Percentiles rank a stretch among this genome's conserved stretches.
These are phyloP conservation scores for Lytechinus variegatus DNA, from an alignment of 35 echinoderm and acorn worm genomes.

Conservation along the genomic window DNA sequence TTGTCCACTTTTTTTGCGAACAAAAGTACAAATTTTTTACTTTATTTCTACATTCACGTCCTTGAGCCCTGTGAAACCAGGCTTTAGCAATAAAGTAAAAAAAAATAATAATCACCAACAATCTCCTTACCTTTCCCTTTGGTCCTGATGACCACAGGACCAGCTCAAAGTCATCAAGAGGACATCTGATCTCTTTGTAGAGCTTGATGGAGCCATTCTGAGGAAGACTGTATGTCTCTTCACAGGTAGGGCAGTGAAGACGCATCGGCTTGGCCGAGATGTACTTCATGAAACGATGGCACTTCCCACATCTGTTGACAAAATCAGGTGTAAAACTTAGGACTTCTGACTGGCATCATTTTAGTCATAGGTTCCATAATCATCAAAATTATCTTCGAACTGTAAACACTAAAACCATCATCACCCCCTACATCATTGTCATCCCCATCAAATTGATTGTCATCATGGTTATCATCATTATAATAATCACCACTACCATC, in stretches of 20 bases:
- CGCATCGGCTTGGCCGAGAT: conserved; percentile 89
- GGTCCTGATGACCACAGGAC: conserved; percentile 89
- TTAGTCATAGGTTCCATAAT: too few species aligned
- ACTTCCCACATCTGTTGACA: conserved; percentile 91
- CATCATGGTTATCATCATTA: conserved; percentile 55
- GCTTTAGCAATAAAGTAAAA: too few species aligned
- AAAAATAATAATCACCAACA: too few species aligned
- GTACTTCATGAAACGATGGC: conserved; percentile 98
- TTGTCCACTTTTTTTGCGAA: too few species aligned
- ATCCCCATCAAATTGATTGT: conserved; percentile 38
- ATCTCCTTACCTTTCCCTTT: conserved; percentile 70
- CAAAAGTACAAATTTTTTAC: too few species aligned
- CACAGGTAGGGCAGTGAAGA: conserved; percentile 87
- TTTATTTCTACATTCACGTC: too few species aligned
- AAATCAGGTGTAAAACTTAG: too few species aligned
- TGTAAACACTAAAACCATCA: too few species aligned
- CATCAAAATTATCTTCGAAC: too few species aligned
- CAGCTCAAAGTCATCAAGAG: conserved; percentile 94
- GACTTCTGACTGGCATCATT: too few species aligned
- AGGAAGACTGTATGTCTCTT: conserved; percentile 89
- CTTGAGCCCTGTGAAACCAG: too few species aligned
- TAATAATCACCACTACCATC: conserved; percentile 25
- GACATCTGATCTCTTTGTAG: conserved; percentile 94
- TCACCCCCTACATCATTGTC: too few species aligned
- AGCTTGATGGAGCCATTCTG: conserved; percentile 93